Conservation (phyloP, 2,888 invertebrate species). For the Yponomeuta cagnagella region DNA sequence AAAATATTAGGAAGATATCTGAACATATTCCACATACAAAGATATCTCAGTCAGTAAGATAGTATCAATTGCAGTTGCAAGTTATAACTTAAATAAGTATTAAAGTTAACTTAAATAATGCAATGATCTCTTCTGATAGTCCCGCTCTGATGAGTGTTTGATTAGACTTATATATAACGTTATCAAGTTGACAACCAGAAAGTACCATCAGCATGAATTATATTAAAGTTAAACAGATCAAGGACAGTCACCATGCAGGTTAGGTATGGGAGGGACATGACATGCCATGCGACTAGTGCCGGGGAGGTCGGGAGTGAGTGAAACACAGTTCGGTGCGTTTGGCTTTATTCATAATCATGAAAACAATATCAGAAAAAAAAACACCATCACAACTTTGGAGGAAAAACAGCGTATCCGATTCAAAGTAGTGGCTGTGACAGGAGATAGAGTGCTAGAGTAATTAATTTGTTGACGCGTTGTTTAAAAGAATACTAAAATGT, state of each 20-base stretch:
- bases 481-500: neutral
- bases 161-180: neutral
- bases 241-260: conserved; percentile 53
- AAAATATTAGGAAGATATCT: neutral
- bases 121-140: neutral
- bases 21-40: neutral
- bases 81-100: neutral
- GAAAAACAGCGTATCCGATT: conserved; percentile 40
- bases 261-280: conserved; percentile 30
- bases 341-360: conserved; percentile 65
- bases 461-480: neutral
- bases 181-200: neutral
- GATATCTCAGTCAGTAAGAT: conserved; percentile 4
- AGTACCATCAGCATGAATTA: conserved; percentile 25
- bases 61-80: neutral
- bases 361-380: conserved; percentile 47
- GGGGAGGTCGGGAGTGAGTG: conserved; percentile 64
- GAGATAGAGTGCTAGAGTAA: conserved; percentile 44
- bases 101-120: conserved; percentile 1
- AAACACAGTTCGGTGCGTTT: conserved; percentile 72
- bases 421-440: conserved; percentile 42
- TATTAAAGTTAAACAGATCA: conserved; percentile 23
- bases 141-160: neutral
- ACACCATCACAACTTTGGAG: conserved; percentile 54
- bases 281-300: conserved; percentile 58